These are phyloP conservation scores for Cinclus mexicanus DNA, from an alignment of 2,113 vertebrate species.

Conservation along the genomic window DNA sequence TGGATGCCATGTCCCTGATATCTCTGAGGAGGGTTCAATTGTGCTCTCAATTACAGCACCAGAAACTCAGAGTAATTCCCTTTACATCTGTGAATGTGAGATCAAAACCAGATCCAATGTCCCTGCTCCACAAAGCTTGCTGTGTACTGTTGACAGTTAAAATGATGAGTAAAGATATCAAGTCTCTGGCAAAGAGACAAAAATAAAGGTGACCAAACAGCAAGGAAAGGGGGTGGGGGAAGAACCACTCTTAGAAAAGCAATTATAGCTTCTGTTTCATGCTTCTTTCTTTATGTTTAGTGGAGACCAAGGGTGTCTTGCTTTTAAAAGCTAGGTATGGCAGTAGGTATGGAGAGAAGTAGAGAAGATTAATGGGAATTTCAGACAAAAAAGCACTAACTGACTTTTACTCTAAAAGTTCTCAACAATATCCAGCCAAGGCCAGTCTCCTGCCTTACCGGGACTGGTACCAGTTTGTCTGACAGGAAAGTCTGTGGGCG, in stretches of 20 bases:
- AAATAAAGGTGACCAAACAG: constrained; percentile 54
- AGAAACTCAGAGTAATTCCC: not conserved
- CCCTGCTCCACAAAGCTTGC: not conserved
- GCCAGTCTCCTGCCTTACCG: not conserved
- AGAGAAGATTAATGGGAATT: not conserved
- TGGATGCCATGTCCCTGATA: not conserved
- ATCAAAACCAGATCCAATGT: constrained; percentile 23
- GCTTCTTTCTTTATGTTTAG: not conserved
- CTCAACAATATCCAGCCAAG: not conserved
- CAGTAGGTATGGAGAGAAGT: not conserved
- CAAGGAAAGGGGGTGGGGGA: not conserved
- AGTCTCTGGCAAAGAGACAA: not conserved
- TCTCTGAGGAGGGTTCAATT: not conserved
- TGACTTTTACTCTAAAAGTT: not conserved
- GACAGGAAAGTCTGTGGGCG: not conserved
- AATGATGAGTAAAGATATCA: constrained; percentile 40
- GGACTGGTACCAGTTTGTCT: not conserved
- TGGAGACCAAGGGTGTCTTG: not conserved
- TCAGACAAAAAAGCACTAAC: constrained; percentile 14
- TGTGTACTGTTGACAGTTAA: constrained; percentile 26
- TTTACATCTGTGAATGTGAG: not conserved
- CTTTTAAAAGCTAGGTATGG: constrained; percentile 48
- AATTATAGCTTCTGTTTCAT: constrained; percentile 49
- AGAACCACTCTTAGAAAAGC: constrained; percentile 17
- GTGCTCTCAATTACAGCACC: not conserved